Evolutionary conservation across 30 jellyfish, hydroid and myxozoan species (phyloP).

Genomic region (Nemopilema nomurai): DNA sequence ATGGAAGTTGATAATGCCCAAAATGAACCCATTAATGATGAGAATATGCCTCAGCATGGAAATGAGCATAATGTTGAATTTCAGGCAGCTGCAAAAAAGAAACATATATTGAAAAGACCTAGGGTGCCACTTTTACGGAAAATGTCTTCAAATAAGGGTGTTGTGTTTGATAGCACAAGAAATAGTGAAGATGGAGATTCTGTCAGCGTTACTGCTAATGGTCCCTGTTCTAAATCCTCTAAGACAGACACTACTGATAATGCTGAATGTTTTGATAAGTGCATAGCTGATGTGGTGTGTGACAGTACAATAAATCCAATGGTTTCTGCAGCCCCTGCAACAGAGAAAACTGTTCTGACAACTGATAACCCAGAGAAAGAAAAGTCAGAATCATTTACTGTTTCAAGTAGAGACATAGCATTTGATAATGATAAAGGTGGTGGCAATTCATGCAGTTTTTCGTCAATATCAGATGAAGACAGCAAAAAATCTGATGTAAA

Average conservation of each 20-base stretch:
- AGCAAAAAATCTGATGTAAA: too few relatives aligned
- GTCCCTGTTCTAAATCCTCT: background rate
- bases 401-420: background rate
- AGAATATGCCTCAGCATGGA: background rate
- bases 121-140: background rate
- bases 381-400: background rate
- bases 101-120: background rate
- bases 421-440: background rate
- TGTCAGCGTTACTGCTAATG: background rate
- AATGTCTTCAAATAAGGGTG: conserved; percentile 20
- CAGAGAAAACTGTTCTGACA: background rate
- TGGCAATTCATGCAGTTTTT: too few relatives aligned
- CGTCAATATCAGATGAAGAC: too few relatives aligned
- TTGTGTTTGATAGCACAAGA: conserved; percentile 14
- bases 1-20: background rate
- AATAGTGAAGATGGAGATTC: background rate
- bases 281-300: background rate
- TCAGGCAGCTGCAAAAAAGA: background rate
- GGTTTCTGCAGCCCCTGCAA: too few relatives aligned
- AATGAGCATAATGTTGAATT: background rate
- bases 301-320: too few relatives aligned
- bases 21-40: background rate
- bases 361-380: background rate
- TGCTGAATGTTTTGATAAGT: background rate
- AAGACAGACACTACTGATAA: background rate